Percentiles rank a stretch among this genome's conserved stretches.
These are phyloP conservation scores for Cygnus atratus DNA, from an alignment of 2,113 vertebrate genomes.

Conservation along the genomic window DNA sequence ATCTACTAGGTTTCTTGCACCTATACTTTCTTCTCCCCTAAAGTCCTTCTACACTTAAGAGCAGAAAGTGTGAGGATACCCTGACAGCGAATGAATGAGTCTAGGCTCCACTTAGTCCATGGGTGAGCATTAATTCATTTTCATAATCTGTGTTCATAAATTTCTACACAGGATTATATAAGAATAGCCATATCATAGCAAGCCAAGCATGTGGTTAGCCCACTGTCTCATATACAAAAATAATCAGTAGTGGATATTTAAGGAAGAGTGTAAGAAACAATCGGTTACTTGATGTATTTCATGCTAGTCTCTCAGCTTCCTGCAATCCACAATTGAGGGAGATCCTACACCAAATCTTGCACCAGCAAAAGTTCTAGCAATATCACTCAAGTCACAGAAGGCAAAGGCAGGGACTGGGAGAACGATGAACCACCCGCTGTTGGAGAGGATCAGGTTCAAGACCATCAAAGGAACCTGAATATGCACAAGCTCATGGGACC, in stretches of 20 bases:
- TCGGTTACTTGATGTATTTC: not conserved
- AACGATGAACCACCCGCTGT: not conserved
- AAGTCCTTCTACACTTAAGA: not conserved
- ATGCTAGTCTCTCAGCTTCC: not conserved
- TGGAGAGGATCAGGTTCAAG: not conserved
- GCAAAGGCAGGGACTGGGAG: not conserved
- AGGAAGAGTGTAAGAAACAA: not conserved
- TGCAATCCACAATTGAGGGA: not conserved
- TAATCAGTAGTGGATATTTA: not conserved
- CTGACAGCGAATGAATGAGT: not conserved
- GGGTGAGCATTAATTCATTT: not conserved
- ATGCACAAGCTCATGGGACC: no score
- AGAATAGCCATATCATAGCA: not conserved
- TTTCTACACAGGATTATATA: not conserved
- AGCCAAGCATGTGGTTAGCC: not conserved
- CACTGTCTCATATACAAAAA: not conserved
- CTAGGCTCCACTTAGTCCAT: not conserved
- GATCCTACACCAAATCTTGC: not conserved
- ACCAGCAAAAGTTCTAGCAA: no score
- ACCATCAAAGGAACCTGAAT: not conserved
- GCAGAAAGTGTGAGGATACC: not conserved
- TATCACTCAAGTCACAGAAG: no score
- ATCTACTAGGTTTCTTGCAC: not conserved
- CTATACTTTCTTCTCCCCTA: not conserved
- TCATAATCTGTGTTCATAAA: not conserved